Base-by-base conservation (phyloP, 2,888 invertebrate species). In the Callinectes sapidus region DNA sequence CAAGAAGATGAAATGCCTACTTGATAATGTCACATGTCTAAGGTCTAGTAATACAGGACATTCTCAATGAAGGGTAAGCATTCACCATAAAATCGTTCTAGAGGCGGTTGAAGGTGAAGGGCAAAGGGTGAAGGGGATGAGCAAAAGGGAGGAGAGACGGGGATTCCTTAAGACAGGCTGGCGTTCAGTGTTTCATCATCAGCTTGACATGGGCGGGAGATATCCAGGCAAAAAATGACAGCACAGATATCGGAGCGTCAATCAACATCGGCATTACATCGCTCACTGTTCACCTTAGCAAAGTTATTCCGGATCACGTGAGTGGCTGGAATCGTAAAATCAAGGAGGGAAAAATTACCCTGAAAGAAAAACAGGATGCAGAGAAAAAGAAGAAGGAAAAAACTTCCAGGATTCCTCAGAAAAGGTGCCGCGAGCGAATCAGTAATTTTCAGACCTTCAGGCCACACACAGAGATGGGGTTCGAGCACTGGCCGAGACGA, bases 61-160 rank as follows among this genome's bases (percentile, higher is more conserved):
- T 32, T 89, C 66, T 89, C n/a, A 18, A 42, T 71, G 42, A 39
- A 48, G 77, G 89, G 42, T 32, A 71, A 89, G 71, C 89, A 89
- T 89, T 71, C 89, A 89, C 71, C 89, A 89, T 23, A 23, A 61
- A 66, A 86, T 61, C 6, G 18, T n/a, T 48, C 91, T 87, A 87
- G 32, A 39, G 16, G 77, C 87, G 91, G 81, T 32, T 35, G 32
- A 35, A 10, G 81, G 81, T 81, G 13, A 32, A 89, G 42, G 89
- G 35, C 61, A 88, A 42, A 32, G 89, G 61, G 32, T 66, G 55
- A 61, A n/a, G n/a, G n/a, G 61, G 28, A 61, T 71, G 92, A 28
- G 48, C 32, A 61, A 85, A 87, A 86, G 89, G 91, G 86, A 87
- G 90, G 89, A 90, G 28, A n/a, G n/a, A 66, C 32, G 42, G 48